Conservation (phyloP, 2,888 invertebrate genomes). For the Linyphia triangularis region DNA sequence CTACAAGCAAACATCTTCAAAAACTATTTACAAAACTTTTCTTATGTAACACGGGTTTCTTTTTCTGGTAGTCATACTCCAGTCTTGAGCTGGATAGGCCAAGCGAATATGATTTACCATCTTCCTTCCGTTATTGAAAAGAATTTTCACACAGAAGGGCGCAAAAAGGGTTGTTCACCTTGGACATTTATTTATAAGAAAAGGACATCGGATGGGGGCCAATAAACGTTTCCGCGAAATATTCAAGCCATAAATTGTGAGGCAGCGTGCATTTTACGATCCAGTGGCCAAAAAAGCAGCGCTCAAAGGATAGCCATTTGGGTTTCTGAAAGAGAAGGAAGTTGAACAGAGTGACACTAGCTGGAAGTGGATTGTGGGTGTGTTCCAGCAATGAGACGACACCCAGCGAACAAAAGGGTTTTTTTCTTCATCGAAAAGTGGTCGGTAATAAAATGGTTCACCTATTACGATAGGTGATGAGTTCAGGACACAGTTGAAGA, state of each 20-base stretch:
- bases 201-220: background rate
- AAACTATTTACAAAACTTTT: too few species aligned
- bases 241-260: background rate
- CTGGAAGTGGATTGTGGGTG: background rate
- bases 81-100: too few species aligned
- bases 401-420: background rate
- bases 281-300: background rate
- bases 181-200: conserved; percentile 11
- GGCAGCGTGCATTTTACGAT: background rate
- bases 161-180: conserved; percentile 41
- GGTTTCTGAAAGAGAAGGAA: background rate
- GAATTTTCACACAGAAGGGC: background rate
- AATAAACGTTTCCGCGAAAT: conserved; percentile 7
- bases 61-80: too few species aligned
- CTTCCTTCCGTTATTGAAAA: conserved; percentile 7
- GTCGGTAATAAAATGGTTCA: background rate
- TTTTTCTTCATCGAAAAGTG: background rate
- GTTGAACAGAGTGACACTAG: background rate
- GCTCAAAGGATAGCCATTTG: background rate
- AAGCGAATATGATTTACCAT: background rate
- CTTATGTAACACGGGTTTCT: too few species aligned
- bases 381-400: background rate
- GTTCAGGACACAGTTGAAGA: background rate
- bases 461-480: background rate
- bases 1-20: too few species aligned